Base-by-base conservation (phyloP, 1,140 invertebrate genomes). In the Venturia canescens region DNA sequence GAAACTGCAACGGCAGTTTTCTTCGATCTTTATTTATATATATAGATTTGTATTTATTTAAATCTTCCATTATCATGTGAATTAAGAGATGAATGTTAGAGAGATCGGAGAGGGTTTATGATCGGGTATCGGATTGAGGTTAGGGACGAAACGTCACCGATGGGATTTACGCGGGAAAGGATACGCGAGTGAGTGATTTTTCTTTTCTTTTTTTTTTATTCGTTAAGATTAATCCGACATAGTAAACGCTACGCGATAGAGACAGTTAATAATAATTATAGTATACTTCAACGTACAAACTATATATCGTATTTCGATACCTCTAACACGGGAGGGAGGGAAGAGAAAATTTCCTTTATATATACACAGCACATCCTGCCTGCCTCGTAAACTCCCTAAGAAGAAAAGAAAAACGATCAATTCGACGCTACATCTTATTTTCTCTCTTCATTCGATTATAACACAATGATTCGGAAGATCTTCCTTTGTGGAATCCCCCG, bases 271-370 rank as follows among this genome's bases (percentile, higher is more conserved):
- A 27, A 80, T 84, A 82, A 78, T 85, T 80, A 83, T 80, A 80
- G 69, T 86, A 85, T 85, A 86, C 63, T 44, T 86, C 78, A 83
- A 87, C 88, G 85, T 89, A 89, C 83, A 89, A 88, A 87, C 83
- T 44, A 44, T 88, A 89, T 86, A 85, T 86, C 83, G 83, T 89
- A 88, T 78, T 79, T 87, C 81, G 82, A 75, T 86, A 85, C 66
- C 50, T 84, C 84, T 88, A 88, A 85, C 80, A 80, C 76, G 74
- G 80, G 74, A 38, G 57, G 79, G 38, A 44, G 23, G 71, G 67
- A 50, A 29, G 76, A 38, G 63, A 27, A 63, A 79, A 69, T 80
- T 77, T 79, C 77, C 79, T 79, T 79, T 88, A 87, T 88, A 80
- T 86, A 86, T 84, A 88, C 80, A 84, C 63, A 78, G 44, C 78